Conservation (phyloP, 1,140 invertebrate genomes). For the Drosophila saltans region DNA sequence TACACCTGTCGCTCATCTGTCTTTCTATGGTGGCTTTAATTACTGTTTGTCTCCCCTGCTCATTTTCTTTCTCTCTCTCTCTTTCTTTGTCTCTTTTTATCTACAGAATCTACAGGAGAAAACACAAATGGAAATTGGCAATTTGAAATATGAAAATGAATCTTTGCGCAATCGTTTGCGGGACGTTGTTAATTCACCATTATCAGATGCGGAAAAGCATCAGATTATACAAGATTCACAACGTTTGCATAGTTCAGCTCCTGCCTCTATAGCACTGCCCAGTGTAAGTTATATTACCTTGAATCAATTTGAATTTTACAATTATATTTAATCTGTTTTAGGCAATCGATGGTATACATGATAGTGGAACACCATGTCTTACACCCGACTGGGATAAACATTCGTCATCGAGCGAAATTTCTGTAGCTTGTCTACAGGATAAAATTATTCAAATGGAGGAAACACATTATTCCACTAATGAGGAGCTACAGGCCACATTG, state of each 20-base stretch:
- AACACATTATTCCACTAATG: constrained; percentile 91
- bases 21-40: constrained; percentile 18
- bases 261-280: constrained; percentile 86
- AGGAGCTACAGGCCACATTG: constrained; percentile 96
- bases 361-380: constrained; percentile 85
- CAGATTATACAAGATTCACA: constrained; percentile 88
- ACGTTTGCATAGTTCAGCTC: constrained; percentile 87
- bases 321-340: neutral
- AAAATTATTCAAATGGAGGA: constrained; percentile 91
- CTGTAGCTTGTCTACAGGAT: constrained; percentile 95
- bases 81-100: constrained; percentile 13
- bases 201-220: constrained; percentile 92
- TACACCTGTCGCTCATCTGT: constrained; percentile 23
- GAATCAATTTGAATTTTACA: neutral
- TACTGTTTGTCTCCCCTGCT: neutral
- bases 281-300: constrained; percentile 81
- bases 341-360: constrained; percentile 48
- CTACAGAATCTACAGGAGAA: constrained; percentile 84
- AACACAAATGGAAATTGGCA: constrained; percentile 86
- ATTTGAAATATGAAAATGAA: constrained; percentile 89
- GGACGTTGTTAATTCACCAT: constrained; percentile 90
- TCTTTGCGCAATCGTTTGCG: constrained; percentile 88
- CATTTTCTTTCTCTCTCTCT: neutral
- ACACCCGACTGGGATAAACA: constrained; percentile 95
- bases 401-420: constrained; percentile 94